These are phyloP conservation scores for Periophthalmus magnuspinnatus DNA, from an alignment of 2,797 vertebrate genomes.

Conservation along the genomic window DNA sequence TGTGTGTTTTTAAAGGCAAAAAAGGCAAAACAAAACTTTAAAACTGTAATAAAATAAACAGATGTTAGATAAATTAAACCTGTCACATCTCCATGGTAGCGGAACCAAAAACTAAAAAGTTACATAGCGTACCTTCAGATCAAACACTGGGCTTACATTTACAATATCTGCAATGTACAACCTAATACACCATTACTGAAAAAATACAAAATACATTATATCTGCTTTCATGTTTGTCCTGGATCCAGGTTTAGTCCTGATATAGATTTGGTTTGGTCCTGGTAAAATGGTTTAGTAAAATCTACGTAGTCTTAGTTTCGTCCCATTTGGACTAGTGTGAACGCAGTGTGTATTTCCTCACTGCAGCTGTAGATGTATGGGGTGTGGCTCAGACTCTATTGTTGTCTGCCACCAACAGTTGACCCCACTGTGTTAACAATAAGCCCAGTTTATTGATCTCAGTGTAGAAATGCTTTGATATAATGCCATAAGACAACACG, in stretches of 20 bases:
- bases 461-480: not conserved
- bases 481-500: slow-evolving; percentile 2
- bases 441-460: slow-evolving; percentile 8
- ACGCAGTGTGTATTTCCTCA: not conserved
- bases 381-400: slow-evolving; percentile 12
- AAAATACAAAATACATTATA: not conserved
- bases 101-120: no score
- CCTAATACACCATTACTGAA: not conserved
- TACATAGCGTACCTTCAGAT: no score
- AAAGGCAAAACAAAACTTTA: no score
- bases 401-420: slow-evolving; percentile 2
- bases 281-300: slow-evolving; percentile 23
- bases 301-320: slow-evolving; percentile 4
- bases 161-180: not conserved
- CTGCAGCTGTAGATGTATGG: not conserved
- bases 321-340: not conserved
- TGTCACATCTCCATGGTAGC: no score
- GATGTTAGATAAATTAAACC: no score
- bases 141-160: no score
- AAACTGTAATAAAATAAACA: no score
- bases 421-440: not conserved
- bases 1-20: no score
- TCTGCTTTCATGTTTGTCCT: not conserved
- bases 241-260: slow-evolving; percentile 9
- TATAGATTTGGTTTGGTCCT: slow-evolving; percentile 21